phyloP scores from a whole-genome alignment of 1,140 invertebrate genomes.

The Leptinotarsa lineolata region DNA sequence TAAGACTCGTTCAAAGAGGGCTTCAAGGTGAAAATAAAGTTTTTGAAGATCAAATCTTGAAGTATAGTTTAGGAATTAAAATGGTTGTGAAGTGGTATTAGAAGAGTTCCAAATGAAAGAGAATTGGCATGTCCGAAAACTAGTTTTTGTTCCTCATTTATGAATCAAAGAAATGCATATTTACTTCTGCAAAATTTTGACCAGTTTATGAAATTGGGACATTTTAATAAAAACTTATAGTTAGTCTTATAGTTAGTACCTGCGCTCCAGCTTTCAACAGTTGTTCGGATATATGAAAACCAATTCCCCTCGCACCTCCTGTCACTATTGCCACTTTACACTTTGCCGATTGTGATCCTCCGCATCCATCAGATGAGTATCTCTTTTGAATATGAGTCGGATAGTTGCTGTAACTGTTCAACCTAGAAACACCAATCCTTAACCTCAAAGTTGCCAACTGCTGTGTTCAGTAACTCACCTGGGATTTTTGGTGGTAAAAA shows the following conservation, averaged over 20 bases:
- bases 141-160: too few relatives aligned
- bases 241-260: constrained; percentile 58
- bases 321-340: constrained; percentile 72
- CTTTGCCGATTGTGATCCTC: constrained; percentile 9
- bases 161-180: too few relatives aligned
- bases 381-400: background rate
- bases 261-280: constrained; percentile 70
- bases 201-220: too few relatives aligned
- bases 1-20: too few relatives aligned
- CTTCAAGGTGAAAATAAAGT: too few relatives aligned
- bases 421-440: background rate
- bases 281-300: constrained; percentile 68
- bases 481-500: background rate
- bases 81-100: too few relatives aligned
- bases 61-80: too few relatives aligned
- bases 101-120: too few relatives aligned
- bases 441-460: background rate
- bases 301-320: constrained; percentile 73
- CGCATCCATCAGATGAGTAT: background rate
- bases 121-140: too few relatives aligned
- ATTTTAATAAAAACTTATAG: too few relatives aligned
- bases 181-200: too few relatives aligned
- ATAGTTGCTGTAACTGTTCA: constrained; percentile 1
- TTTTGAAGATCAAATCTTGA: too few relatives aligned
- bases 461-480: background rate